These are phyloP conservation scores for Catocala nupta DNA, from an alignment of 2,888 invertebrate genomes.

Conservation along the genomic window DNA sequence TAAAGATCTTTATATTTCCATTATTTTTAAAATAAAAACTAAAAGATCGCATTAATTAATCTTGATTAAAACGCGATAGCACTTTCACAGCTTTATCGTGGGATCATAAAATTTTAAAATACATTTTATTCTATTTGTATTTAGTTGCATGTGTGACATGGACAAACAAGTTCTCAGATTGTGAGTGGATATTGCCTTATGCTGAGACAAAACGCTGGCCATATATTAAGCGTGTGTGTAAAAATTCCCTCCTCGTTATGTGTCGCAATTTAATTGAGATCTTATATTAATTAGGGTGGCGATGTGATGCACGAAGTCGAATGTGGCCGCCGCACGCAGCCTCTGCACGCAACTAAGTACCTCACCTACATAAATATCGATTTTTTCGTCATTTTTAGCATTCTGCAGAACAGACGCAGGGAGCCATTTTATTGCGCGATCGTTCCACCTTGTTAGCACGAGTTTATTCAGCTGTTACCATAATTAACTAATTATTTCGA, in stretches of 20 bases:
- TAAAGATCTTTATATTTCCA: conserved; percentile 37
- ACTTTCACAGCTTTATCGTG: conserved; percentile 60
- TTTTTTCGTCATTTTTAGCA: conserved; percentile 55
- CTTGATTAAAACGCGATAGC: conserved; percentile 59
- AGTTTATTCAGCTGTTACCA: conserved; percentile 40
- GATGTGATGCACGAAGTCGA: conserved; percentile 78
- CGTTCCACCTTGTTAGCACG: conserved; percentile 47
- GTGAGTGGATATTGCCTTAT: conserved; percentile 74
- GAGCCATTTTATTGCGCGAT: conserved; percentile 40
- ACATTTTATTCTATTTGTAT: conserved; percentile 65
- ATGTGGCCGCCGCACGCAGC: conserved; percentile 84
- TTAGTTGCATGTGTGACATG: conserved; percentile 63
- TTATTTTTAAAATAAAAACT: conserved; percentile 42
- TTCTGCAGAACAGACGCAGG: conserved; percentile 42
- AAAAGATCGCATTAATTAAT: conserved; percentile 51
- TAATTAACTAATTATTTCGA: conserved; percentile 47
- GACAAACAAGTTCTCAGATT: conserved; percentile 77
- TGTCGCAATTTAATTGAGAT: conserved; percentile 88
- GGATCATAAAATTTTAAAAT: conserved; percentile 66
- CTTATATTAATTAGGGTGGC: conserved; percentile 87
- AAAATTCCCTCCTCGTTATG: conserved; percentile 83
- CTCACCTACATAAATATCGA: conserved; percentile 57
- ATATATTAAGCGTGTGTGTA: conserved; percentile 74
- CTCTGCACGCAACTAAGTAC: conserved; percentile 76
- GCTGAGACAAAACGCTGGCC: conserved; percentile 72